These are phyloP conservation scores for Folsomia candida DNA, from an alignment of 2,888 invertebrate genomes.

Conservation along the genomic window DNA sequence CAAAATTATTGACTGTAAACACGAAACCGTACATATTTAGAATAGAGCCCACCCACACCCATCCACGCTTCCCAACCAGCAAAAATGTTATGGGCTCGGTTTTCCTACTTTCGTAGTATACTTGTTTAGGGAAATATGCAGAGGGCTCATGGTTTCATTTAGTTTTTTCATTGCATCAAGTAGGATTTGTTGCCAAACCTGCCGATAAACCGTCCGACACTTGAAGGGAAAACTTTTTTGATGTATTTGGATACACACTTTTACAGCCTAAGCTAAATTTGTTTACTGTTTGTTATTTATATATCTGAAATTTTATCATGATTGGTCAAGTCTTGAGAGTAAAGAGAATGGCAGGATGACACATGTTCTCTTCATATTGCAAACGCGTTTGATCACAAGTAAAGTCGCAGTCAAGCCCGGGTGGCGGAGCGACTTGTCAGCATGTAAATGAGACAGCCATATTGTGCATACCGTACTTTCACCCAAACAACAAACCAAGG, in stretches of 20 bases:
- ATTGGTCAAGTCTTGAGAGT: too few relatives aligned
- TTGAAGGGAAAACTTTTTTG: too few relatives aligned
- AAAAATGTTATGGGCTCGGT: too few relatives aligned
- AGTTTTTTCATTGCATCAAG: background rate
- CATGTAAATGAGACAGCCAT: background rate
- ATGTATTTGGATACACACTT: too few relatives aligned
- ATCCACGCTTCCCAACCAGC: background rate
- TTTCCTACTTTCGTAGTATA: background rate
- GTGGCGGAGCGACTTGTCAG: background rate
- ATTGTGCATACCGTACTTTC: background rate
- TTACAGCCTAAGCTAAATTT: too few relatives aligned
- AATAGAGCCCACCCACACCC: background rate
- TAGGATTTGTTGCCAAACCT: background rate
- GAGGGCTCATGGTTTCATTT: too few relatives aligned
- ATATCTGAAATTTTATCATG: too few relatives aligned
- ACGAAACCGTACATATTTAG: too few relatives aligned
- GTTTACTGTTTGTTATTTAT: too few relatives aligned
- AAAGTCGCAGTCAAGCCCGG: background rate
- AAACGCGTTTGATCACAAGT: too few relatives aligned
- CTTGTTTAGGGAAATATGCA: background rate
- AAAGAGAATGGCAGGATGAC: background rate
- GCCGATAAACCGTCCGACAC: too few relatives aligned
- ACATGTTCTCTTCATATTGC: too few relatives aligned
- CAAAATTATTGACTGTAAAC: conserved; percentile 16
- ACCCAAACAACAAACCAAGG: background rate